These are phyloP conservation scores for Alouatta palliata DNA, from an alignment of 2,113 vertebrate genomes.

Conservation along the genomic window DNA sequence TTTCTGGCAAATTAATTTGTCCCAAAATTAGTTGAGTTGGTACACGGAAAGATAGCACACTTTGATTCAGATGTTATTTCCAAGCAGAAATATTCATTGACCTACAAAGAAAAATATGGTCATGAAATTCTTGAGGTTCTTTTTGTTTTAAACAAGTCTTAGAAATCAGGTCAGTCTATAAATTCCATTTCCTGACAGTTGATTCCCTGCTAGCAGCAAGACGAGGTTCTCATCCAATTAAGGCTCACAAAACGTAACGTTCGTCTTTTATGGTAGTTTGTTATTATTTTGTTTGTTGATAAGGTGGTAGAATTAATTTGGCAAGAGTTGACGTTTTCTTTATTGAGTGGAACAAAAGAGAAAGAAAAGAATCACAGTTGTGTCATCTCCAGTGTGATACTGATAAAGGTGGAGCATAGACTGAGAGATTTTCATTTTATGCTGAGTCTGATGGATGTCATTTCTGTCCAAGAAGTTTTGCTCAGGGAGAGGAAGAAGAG, in stretches of 20 bases:
- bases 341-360: not conserved
- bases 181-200: constrained; percentile 60
- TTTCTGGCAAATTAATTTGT: constrained; percentile 61
- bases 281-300: not conserved
- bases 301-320: not conserved
- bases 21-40: constrained; percentile 23
- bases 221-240: not conserved
- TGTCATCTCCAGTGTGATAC: not conserved
- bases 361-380: not conserved
- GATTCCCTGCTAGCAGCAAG: constrained; percentile 37
- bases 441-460: not conserved
- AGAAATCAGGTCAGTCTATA: constrained; percentile 69
- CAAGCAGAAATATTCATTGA: not conserved
- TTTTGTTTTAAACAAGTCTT: constrained; percentile 71
- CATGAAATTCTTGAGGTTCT: not conserved
- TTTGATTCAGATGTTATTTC: not conserved
- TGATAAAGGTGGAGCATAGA: fast-evolving
- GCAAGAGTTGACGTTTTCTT: not conserved
- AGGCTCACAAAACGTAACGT: not conserved
- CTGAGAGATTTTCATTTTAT: not conserved
- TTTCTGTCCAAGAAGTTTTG: not conserved
- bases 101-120: not conserved
- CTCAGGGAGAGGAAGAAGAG: not conserved
- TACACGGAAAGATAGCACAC: not conserved
- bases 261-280: not conserved